Evolutionary conservation across 2,797 vertebrate genomes (phyloP).

Genomic region (Tadarida brasiliensis): DNA sequence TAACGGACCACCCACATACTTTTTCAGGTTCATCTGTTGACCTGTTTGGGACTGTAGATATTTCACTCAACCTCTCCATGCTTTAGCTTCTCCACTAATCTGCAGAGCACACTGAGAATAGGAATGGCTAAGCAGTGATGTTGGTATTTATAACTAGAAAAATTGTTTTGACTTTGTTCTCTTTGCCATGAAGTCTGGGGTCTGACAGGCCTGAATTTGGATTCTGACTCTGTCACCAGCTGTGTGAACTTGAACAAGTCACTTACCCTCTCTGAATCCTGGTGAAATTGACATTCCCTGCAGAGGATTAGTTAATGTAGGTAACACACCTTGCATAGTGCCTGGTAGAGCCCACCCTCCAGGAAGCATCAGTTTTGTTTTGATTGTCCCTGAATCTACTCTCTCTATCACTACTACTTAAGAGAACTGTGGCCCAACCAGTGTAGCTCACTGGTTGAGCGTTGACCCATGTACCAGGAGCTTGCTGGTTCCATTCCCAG

Average conservation of each 20-base stretch:
- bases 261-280: background rate
- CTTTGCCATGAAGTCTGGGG: background rate
- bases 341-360: background rate
- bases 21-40: constrained; percentile 53
- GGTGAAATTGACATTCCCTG: background rate
- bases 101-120: background rate
- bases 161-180: background rate
- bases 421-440: background rate
- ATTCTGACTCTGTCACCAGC: background rate
- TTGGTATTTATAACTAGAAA: background rate
- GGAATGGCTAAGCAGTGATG: background rate
- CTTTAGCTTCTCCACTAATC: background rate
- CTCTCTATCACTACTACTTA: background rate
- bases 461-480: too few species aligned
- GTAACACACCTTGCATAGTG: background rate
- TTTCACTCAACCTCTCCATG: background rate
- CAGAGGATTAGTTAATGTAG: background rate
- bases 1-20: constrained; percentile 51
- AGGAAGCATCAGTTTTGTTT: background rate
- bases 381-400: background rate
- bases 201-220: background rate
- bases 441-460: too few species aligned
- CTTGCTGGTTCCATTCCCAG: too few species aligned
- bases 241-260: background rate
- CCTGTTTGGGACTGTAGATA: background rate